These are phyloP conservation scores for Pseudomyrmex gracilis DNA, from an alignment of 1,140 invertebrate species.

Conservation along the genomic window DNA sequence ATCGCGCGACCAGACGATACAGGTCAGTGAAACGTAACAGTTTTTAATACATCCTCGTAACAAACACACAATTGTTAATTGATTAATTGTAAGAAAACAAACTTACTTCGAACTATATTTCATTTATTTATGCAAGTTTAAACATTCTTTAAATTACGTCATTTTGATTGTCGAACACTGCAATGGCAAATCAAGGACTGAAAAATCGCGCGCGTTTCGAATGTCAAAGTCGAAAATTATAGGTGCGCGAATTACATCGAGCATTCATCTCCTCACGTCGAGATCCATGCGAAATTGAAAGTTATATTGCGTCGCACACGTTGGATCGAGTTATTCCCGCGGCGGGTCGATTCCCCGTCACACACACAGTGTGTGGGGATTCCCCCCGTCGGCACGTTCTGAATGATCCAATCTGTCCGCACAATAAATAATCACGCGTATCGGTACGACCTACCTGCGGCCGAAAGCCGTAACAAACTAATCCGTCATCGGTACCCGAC, in stretches of 20 bases:
- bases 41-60: not conserved
- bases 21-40: conserved; percentile 36
- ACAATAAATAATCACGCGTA: conserved; percentile 80
- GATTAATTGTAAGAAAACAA: not conserved
- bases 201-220: not conserved
- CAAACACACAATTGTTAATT: too few relatives aligned
- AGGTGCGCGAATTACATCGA: not conserved
- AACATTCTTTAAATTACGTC: not conserved
- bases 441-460: conserved; percentile 71
- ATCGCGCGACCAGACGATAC: conserved; percentile 56
- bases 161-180: not conserved
- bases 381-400: conserved; percentile 69
- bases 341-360: conserved; percentile 65
- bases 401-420: conserved; percentile 80
- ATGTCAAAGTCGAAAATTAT: not conserved
- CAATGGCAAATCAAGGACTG: too few relatives aligned
- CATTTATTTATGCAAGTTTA: not conserved
- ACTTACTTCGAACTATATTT: conserved; percentile 23
- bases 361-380: conserved; percentile 50
- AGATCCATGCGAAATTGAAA: conserved; percentile 64
- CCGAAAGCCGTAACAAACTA: conserved; percentile 78
- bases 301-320: conserved; percentile 65
- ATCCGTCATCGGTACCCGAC: conserved; percentile 77
- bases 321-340: conserved; percentile 73
- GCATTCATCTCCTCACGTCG: conserved; percentile 9